Conservation (phyloP, 2,888 invertebrate genomes). For the Autographa pulchrina region DNA sequence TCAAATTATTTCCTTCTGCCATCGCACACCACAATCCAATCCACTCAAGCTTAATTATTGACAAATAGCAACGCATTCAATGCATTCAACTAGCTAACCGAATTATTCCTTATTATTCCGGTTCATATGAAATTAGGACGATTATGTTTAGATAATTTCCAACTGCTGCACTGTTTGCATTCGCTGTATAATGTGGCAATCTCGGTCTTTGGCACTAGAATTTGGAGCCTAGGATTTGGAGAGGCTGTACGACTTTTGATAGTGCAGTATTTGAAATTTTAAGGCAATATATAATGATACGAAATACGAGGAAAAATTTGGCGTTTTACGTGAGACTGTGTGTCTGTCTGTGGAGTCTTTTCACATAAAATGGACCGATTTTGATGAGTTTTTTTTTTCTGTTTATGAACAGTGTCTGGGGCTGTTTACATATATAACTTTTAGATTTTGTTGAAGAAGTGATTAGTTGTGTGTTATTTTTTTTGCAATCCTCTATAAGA, state of each 20-base stretch:
- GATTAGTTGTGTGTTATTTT: too few species aligned
- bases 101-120: slow-evolving; percentile 32
- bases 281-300: too few species aligned
- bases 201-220: slow-evolving; percentile 47
- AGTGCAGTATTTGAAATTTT: slow-evolving; percentile 14
- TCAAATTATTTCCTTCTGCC: too few species aligned
- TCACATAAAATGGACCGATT: too few species aligned
- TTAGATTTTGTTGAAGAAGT: too few species aligned
- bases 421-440: too few species aligned
- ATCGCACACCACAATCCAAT: background rate
- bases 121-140: slow-evolving; percentile 41
- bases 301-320: too few species aligned
- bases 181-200: slow-evolving; percentile 55
- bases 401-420: too few species aligned
- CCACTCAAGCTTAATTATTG: background rate
- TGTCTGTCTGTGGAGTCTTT: too few species aligned
- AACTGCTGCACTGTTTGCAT: slow-evolving; percentile 34
- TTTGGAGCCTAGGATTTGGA: slow-evolving; percentile 13
- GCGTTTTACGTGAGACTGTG: too few species aligned
- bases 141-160: slow-evolving; percentile 45
- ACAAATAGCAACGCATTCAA: background rate
- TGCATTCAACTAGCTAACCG: slow-evolving; percentile 15
- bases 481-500: too few species aligned
- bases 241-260: background rate
- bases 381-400: too few species aligned